Percentiles rank a stretch among this genome's conserved stretches.
Conservation (phyloP, 2,888 invertebrate species). For the Lasiommata megera region DNA sequence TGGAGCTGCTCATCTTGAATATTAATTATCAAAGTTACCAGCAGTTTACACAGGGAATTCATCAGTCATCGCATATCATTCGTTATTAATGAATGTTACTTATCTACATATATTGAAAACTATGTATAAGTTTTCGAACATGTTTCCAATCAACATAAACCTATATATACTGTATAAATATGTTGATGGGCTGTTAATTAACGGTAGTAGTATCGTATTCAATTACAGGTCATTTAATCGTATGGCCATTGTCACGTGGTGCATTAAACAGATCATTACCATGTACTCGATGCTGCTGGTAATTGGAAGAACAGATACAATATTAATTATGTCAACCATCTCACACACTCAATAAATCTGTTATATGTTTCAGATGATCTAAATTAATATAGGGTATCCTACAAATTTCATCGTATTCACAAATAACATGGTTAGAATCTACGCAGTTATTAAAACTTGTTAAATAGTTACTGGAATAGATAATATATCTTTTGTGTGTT, state of each 20-base stretch:
- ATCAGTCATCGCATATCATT: neutral
- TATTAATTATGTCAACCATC: neutral
- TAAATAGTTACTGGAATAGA: no score
- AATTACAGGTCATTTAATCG: conserved; percentile 22
- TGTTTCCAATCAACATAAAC: no score
- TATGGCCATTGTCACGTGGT: conserved; percentile 19
- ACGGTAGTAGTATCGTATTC: conserved; percentile 19
- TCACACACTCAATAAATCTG: neutral
- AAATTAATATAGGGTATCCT: neutral
- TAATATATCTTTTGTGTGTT: no score
- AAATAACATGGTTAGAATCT: no score
- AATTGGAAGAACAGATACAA: neutral
- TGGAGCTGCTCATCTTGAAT: no score
- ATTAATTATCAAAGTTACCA: no score
- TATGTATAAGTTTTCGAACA: no score
- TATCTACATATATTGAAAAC: neutral
- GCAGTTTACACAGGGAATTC: no score
- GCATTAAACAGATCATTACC: conserved; percentile 17
- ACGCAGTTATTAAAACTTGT: no score
- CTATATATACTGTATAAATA: neutral
- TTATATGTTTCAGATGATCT: neutral
- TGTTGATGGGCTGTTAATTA: conserved; percentile 13
- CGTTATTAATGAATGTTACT: neutral
- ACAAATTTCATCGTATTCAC: no score
- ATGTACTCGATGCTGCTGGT: neutral